Percentiles rank a stretch among this genome's conserved stretches.
phyloP scores from a whole-genome alignment of 2,888 invertebrate genomes.

The Acanthosoma haemorrhoidale region DNA sequence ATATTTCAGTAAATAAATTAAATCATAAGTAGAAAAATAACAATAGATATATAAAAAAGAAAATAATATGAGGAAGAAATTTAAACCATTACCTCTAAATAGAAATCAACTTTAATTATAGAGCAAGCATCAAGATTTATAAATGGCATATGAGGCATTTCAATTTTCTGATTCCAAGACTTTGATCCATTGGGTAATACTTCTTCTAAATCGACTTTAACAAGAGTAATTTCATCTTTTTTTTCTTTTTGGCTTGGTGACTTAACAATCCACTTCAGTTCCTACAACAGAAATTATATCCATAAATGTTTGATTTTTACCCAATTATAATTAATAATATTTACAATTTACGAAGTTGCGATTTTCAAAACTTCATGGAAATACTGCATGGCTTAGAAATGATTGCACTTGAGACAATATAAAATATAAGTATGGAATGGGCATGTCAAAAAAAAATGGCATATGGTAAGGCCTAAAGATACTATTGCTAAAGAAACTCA shows the following conservation, averaged over 20 bases:
- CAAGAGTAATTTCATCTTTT: constrained; percentile 55
- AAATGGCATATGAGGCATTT: constrained; percentile 65
- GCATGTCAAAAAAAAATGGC: too few species aligned
- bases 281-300: constrained; percentile 44
- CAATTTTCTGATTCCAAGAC: constrained; percentile 59
- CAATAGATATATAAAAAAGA: too few species aligned
- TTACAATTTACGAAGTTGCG: neutral
- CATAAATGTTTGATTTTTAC: neutral
- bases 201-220: constrained; percentile 62
- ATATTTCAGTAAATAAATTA: too few species aligned
- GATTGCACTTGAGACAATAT: too few species aligned
- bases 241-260: constrained; percentile 58
- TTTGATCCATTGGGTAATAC: constrained; percentile 58
- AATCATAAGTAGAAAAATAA: too few species aligned
- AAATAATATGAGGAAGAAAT: too few species aligned
- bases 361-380: too few species aligned
- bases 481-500: too few species aligned
- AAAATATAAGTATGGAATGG: too few species aligned
- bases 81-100: constrained; percentile 58
- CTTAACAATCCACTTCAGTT: constrained; percentile 59
- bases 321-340: neutral
- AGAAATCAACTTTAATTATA: constrained; percentile 70
- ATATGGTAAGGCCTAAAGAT: too few species aligned
- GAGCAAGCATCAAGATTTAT: constrained; percentile 70
- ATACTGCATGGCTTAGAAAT: too few species aligned